Conservation (phyloP, 1,140 invertebrate genomes). For the Drosophila chauvacae region DNA sequence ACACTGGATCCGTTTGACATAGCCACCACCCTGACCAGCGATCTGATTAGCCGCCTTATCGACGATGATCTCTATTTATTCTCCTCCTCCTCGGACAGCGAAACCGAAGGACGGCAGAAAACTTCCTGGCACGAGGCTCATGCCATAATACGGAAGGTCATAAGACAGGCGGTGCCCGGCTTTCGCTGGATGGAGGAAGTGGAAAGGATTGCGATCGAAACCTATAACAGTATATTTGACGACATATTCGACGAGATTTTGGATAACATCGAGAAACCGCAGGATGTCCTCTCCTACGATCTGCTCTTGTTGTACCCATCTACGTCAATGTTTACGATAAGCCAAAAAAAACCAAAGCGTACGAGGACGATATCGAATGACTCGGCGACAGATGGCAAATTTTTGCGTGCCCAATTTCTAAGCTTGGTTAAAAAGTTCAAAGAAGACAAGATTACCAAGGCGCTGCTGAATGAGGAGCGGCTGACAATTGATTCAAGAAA, state of each 20-base stretch:
- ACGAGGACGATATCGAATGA: too few relatives aligned
- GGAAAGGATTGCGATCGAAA: slow-evolving; percentile 60
- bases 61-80: slow-evolving; percentile 70
- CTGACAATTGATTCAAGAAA: neutral
- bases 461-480: neutral
- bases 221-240: slow-evolving; percentile 48
- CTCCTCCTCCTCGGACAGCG: slow-evolving; percentile 68
- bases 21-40: slow-evolving; percentile 27
- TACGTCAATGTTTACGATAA: too few relatives aligned
- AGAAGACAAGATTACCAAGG: slow-evolving; percentile 2
- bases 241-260: slow-evolving; percentile 35
- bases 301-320: too few relatives aligned
- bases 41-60: slow-evolving; percentile 68
- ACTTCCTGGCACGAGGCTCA: slow-evolving; percentile 36
- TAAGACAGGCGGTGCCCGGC: slow-evolving; percentile 68
- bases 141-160: slow-evolving; percentile 68
- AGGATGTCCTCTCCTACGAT: too few relatives aligned
- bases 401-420: neutral
- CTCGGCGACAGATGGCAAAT: neutral
- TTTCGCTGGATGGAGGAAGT: slow-evolving; percentile 61
- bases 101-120: slow-evolving; percentile 31
- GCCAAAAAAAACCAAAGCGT: too few relatives aligned
- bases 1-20: slow-evolving; percentile 64
- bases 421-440: slow-evolving; percentile 8
- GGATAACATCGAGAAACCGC: too few relatives aligned